Evolutionary conservation across 2,113 vertebrate species (phyloP).

Genomic region (Candoia aspera): DNA sequence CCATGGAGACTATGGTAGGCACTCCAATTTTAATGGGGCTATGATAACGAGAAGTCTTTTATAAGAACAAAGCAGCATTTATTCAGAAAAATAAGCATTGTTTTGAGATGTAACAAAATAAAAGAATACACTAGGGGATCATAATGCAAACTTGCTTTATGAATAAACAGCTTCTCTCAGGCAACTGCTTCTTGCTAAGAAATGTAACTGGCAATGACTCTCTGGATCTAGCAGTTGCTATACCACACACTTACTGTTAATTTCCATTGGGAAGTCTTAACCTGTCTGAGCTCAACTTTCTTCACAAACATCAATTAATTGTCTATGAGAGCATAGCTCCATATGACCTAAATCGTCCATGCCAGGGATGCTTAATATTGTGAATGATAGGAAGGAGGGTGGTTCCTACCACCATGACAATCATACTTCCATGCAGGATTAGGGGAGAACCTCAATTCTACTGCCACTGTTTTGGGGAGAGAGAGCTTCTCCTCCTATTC

Average conservation of each 20-base stretch:
- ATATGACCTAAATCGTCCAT: background rate
- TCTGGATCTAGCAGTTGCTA: background rate
- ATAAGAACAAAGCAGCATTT: constrained; percentile 58
- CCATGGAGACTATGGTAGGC: constrained; percentile 65
- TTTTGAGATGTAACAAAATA: constrained; percentile 42
- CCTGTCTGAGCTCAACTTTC: background rate
- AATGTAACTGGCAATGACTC: background rate
- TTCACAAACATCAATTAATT: background rate
- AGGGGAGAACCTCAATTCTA: background rate
- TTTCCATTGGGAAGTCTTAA: accelerated
- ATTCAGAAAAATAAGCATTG: constrained; percentile 61
- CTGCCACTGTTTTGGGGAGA: background rate
- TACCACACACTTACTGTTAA: accelerated
- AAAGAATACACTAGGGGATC: constrained; percentile 32
- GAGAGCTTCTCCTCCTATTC: background rate
- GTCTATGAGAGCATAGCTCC: background rate
- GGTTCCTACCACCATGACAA: background rate
- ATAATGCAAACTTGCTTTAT: constrained; percentile 18
- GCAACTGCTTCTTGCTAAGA: background rate
- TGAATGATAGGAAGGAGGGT: background rate
- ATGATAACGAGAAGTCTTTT: constrained; percentile 52
- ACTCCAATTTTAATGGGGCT: constrained; percentile 52
- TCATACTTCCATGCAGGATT: background rate
- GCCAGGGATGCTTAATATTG: background rate
- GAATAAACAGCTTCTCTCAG: background rate